Evolutionary conservation across 2,797 vertebrate genomes (phyloP).

Genomic region (Thripadectes ignobilis): DNA sequence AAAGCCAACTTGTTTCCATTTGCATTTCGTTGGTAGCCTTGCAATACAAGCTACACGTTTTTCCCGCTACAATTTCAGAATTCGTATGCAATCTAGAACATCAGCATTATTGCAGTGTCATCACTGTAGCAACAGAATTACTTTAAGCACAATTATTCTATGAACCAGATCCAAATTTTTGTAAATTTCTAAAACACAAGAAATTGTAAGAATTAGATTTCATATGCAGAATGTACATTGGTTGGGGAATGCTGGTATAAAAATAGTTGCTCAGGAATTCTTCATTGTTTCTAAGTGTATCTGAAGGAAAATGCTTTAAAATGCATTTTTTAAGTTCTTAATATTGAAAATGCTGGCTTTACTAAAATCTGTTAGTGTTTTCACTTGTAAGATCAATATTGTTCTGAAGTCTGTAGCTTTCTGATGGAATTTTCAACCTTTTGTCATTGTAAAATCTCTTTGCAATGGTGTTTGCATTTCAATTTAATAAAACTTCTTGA

Average conservation of each 20-base stretch:
- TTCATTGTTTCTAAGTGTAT: constrained; percentile 52
- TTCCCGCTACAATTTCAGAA: not conserved
- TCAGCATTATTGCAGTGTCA: not conserved
- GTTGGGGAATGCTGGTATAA: constrained; percentile 41
- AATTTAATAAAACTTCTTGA: constrained; percentile 66
- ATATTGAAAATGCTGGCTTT: constrained; percentile 40
- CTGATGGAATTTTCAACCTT: constrained; percentile 26
- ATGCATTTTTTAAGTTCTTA: constrained; percentile 44
- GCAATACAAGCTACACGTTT: not conserved
- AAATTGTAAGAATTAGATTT: not conserved
- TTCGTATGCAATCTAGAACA: constrained; percentile 3
- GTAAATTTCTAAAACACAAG: constrained; percentile 28
- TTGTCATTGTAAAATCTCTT: constrained; percentile 49
- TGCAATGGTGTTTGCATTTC: constrained; percentile 38
- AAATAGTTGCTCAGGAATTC: constrained; percentile 65
- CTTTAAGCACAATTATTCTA: constrained; percentile 56
- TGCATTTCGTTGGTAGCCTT: not conserved
- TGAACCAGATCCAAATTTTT: constrained; percentile 15
- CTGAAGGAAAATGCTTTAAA: constrained; percentile 56
- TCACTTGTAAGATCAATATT: constrained; percentile 45
- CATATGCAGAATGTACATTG: not conserved
- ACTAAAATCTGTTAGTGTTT: constrained; percentile 30
- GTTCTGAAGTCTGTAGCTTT: constrained; percentile 33
- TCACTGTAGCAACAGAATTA: constrained; percentile 21
- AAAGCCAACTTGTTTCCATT: not conserved